Evolutionary conservation across 2,797 vertebrate species (phyloP).

Genomic region (Tenualosa ilisha): DNA sequence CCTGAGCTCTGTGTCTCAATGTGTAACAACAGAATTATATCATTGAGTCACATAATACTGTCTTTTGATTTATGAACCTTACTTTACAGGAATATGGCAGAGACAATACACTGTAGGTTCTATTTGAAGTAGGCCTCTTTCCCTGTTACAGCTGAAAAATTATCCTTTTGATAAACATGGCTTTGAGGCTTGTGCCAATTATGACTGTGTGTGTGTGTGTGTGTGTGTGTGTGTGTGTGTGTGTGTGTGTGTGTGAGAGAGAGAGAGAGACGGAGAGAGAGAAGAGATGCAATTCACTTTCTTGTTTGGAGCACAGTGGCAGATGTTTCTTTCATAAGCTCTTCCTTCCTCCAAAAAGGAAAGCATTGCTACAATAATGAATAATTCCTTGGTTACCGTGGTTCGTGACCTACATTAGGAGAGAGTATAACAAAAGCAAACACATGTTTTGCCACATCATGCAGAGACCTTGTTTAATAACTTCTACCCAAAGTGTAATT

Average conservation of each 20-base stretch:
- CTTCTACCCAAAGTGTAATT: conserved; percentile 41
- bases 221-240: too few species aligned
- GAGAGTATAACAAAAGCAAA: not conserved
- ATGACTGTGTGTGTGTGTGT: not conserved
- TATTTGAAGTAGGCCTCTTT: not conserved
- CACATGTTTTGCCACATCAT: not conserved
- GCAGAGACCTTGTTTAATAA: not conserved
- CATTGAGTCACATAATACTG: not conserved
- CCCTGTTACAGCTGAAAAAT: not conserved
- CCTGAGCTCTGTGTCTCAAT: not conserved
- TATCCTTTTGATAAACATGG: not conserved
- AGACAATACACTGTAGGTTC: not conserved
- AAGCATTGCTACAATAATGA: not conserved
- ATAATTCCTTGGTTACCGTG: not conserved
- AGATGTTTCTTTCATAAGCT: not conserved
- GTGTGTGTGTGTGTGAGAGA: not conserved
- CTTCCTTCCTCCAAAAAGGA: not conserved
- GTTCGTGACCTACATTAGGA: not conserved
- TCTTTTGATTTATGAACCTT: not conserved
- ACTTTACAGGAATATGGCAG: not conserved
- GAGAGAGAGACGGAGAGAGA: not conserved
- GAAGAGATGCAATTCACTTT: not conserved
- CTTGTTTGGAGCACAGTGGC: not conserved
- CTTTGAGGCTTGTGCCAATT: not conserved
- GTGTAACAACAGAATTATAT: not conserved